Percentiles rank a stretch among this genome's conserved stretches.
Conservation (phyloP, 2,888 invertebrate species). For the Brachyptera putata region DNA sequence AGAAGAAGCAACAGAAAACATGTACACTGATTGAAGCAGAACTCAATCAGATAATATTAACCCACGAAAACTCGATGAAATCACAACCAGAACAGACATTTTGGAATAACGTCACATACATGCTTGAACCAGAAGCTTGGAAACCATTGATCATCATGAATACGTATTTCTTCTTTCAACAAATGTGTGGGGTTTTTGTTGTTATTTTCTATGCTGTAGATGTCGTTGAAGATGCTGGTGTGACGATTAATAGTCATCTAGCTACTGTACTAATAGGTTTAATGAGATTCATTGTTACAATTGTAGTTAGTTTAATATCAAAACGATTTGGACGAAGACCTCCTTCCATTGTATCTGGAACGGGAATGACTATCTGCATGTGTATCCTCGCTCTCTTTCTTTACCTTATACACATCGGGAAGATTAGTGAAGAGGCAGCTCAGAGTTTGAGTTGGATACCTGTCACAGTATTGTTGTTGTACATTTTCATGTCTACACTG, state of each 20-base stretch:
- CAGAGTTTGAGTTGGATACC: slow-evolving; percentile 42
- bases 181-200: slow-evolving; percentile 54
- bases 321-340: slow-evolving; percentile 55
- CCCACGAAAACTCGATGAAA: background rate
- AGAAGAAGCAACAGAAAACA: background rate
- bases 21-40: background rate
- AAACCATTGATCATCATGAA: slow-evolving; percentile 50
- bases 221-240: slow-evolving; percentile 48
- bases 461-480: slow-evolving; percentile 45
- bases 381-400: slow-evolving; percentile 47
- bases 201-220: slow-evolving; percentile 55
- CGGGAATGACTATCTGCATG: slow-evolving; percentile 54
- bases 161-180: slow-evolving; percentile 54
- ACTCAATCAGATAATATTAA: background rate
- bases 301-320: slow-evolving; percentile 47
- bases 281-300: slow-evolving; percentile 47
- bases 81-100: background rate
- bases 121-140: slow-evolving; percentile 44
- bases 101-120: background rate
- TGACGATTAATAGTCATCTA: slow-evolving; percentile 48
- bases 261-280: slow-evolving; percentile 50
- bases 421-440: background rate
- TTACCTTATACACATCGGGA: background rate
- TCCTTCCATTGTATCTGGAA: slow-evolving; percentile 55
- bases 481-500: slow-evolving; percentile 51